Base-by-base conservation (phyloP, 2,797 vertebrate genomes). In the Chiroxiphia lanceolata region DNA sequence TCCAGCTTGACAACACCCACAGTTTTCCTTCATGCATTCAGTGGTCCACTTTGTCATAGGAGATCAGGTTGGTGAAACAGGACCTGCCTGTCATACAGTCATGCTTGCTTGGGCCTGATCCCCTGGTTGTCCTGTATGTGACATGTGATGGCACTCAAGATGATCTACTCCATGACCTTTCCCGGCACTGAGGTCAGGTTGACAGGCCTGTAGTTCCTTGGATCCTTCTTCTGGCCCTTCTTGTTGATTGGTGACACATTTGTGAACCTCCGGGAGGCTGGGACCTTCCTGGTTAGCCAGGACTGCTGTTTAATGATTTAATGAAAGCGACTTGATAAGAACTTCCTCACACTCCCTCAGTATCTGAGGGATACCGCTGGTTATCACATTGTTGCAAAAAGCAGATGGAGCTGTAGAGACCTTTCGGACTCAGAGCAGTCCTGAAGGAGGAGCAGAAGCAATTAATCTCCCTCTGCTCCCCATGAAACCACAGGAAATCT, bases 101-200 rank as follows among this genome's bases (percentile, higher is more conserved):
- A 6, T 27, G 25, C 23, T 57, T 9, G 12, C 23, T 50, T 50
- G 54, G 27, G 9, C 25, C 40, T 33, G 44, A 51, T 1, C 15
- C 15, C 10, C 38, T 56, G 20, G 3, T 20, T 53, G 9, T 76
- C 19, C n/a, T 40, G 17, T 40, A 27, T 20, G 13, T 51, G n/a
- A 22, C 11, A 5, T 17, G 13, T 57, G 50, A 38, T 31, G 25
- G n/a, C 13, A 21, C n/a, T 40, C 45, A 34, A 57, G 13, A 33
- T 31, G 22, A 36, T 42, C n/a, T 70, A 26, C 14, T 91, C 2
- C 22, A 36, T 23, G 26, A 51, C n/a, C 31, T 57, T 64, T 21
- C 26, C 31, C 0, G 0, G 45, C 45, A 33, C 8, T 36, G 51
- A 10, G 9, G 19, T 29, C 15, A 53, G 51, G 27, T 14, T 53